Conservation (phyloP, 2,888 invertebrate species). For the Eubasilissa splendida region DNA sequence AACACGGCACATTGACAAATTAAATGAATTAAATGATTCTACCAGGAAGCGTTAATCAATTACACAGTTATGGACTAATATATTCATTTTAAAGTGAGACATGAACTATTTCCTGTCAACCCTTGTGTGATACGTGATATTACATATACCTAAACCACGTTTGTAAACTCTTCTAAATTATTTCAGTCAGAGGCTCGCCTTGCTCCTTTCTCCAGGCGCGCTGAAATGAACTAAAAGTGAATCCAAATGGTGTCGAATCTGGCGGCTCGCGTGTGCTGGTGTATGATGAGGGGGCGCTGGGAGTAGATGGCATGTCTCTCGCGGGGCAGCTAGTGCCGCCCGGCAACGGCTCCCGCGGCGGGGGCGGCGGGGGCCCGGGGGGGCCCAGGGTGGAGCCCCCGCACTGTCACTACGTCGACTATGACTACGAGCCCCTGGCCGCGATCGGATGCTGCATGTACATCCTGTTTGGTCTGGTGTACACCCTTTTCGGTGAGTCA, state of each 20-base stretch:
- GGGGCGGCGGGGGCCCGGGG: constrained; percentile 63
- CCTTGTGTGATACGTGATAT: neutral
- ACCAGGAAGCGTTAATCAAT: too few relatives aligned
- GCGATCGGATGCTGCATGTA: constrained; percentile 81
- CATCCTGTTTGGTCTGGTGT: constrained; percentile 86
- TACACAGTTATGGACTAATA: too few relatives aligned
- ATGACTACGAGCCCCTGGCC: constrained; percentile 77
- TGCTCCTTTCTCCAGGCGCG: neutral
- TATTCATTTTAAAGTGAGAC: too few relatives aligned
- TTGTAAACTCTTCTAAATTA: neutral
- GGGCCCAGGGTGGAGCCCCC: constrained; percentile 70
- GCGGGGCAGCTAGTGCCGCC: constrained; percentile 74
- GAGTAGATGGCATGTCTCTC: constrained; percentile 59
- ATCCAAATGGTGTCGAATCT: constrained; percentile 4
- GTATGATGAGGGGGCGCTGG: neutral
- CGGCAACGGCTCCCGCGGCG: constrained; percentile 67
- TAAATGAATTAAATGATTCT: too few relatives aligned
- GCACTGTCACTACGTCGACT: constrained; percentile 72
- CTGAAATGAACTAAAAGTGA: neutral
- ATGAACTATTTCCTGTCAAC: neutral
- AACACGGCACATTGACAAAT: too few relatives aligned
- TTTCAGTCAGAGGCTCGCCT: neutral
- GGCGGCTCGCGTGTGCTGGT: constrained; percentile 2
- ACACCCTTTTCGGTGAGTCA: constrained; percentile 85
- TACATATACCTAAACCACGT: neutral